Base-by-base conservation (phyloP, 1,140 invertebrate species). In the Formica selysi region DNA sequence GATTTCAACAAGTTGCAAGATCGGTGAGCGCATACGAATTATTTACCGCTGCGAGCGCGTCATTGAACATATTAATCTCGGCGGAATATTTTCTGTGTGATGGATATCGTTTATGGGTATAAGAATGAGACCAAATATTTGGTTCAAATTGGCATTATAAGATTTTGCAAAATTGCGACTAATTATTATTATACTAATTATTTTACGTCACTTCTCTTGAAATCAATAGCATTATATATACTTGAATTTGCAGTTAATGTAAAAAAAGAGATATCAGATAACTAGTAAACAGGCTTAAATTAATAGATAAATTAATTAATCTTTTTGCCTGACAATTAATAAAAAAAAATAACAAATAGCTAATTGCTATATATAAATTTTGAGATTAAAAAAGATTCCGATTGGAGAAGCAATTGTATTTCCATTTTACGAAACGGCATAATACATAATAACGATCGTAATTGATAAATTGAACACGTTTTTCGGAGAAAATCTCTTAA, bases 1-100 rank as follows among this genome's bases (percentile, higher is more conserved):
- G 68, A 83, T 83, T 74, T 62, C 79, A 74, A 73, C 79, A 73
- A 59, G 79, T 32, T 44, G 54, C 29, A 32, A 29, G 3, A 61
- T 70, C 78, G 48, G 32, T 29, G 26, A 29, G 26, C 26, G n/a
- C 8, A 48, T 29, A 22, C 64, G 7, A 65, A 48, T 81, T 71
- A 59, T 81, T 44, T 70, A 57, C 16, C n/a, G 13, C 13, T 19
- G 26, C 65, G 54, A 41, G 67, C 54, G 54, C 54, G 26, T 48
- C 41, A 32, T 73, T 41, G 6, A 41, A 73, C 79, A 7, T 36
- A 73, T 73, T 73, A 48, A 73, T 83, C 54, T 62, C 32, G 26
- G 5, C 32, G 79, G 26, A 8, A 38, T 26, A 6, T 59, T 61
- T 11, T 48, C 36, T 44, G 74, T 38, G 16, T 3, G 1, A 67